Evolutionary conservation across 2,888 invertebrate genomes (phyloP), one percentile per base, ranked within the genome.

Genomic region (Heliconius hortense): DNA sequence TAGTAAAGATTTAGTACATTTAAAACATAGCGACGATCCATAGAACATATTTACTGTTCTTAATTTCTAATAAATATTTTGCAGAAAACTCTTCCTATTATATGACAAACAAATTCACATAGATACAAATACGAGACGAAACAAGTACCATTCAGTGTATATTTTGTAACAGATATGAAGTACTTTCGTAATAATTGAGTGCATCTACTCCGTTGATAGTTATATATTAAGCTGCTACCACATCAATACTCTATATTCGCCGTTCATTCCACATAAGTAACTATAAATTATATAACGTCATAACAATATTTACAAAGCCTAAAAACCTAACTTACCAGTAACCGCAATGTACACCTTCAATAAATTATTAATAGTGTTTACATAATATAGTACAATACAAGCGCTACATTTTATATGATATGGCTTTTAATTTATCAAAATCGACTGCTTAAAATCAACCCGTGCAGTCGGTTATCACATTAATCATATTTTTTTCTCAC

Each of bases 231-330:
- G 92, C 91, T 82, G 84, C 81, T 93, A 92, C 90, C 86, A 91
- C 91, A 91, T 89, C 83, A 86, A 88, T 83, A 87, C 84, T 85
- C 89, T 89, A 90, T 88, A 86, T 84, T 81, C 81, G 86, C 89
- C 86, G 85, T 88, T 87, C 84, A 88, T 83, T 87, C 87, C 87
- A 88, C 91, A 90, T 89, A 85, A 85, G 84, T 89, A 92, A 91
- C 93, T 93, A 93, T 93, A 94, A 94, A 93, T 94, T 94, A 94
- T 94, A 92, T 93, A 94, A 94, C 93, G 89, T 93, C 91, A 87
- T 93, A 94, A 94, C 94, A 94, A 93, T 94, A 94, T 94, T 91
- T 94, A 94, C 94, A 94, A 93, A 94, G 93, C 93, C 92, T 93
- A 93, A 87, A 81, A 81, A 88, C 86, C 92, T 94, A 93, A 89